A percentile compares a stretch with the other conserved stretches of the same genome.
These are phyloP conservation scores for Globicephala melas DNA, from an alignment of 2,113 vertebrate species.

Conservation along the genomic window DNA sequence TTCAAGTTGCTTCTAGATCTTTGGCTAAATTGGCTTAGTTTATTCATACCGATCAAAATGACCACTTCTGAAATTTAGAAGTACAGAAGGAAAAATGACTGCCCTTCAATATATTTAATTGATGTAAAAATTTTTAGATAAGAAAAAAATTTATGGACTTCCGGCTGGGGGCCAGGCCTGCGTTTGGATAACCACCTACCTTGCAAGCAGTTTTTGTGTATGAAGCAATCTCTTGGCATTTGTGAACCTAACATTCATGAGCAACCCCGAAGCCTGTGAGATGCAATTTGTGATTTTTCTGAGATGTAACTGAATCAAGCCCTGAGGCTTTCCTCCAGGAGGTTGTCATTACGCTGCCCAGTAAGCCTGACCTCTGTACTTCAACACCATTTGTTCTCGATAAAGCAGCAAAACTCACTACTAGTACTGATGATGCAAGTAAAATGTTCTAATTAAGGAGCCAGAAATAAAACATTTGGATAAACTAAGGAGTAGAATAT, in stretches of 20 bases:
- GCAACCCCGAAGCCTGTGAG: not conserved
- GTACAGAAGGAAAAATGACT: not conserved
- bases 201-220: not conserved
- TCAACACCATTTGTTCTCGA: not conserved
- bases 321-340: not conserved
- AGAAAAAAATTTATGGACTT: not conserved
- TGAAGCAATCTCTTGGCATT: not conserved
- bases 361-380: not conserved
- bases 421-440: not conserved
- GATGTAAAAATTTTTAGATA: not conserved
- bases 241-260: not conserved
- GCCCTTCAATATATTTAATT: not conserved
- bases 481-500: not conserved
- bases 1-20: not conserved
- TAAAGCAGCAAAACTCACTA: not conserved
- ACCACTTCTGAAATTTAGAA: not conserved
- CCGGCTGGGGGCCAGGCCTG: not conserved
- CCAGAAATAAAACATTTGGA: not conserved
- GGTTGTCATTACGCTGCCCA: not conserved
- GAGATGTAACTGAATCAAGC: not conserved
- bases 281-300: not conserved
- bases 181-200: not conserved
- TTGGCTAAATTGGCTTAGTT: not conserved
- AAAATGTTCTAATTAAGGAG: not conserved
- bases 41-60: not conserved